A percentile compares a stretch with the other conserved stretches of the same genome.
Conservation (phyloP, 92 coral and sea anemone genomes). For the Palythoa grandis region DNA sequence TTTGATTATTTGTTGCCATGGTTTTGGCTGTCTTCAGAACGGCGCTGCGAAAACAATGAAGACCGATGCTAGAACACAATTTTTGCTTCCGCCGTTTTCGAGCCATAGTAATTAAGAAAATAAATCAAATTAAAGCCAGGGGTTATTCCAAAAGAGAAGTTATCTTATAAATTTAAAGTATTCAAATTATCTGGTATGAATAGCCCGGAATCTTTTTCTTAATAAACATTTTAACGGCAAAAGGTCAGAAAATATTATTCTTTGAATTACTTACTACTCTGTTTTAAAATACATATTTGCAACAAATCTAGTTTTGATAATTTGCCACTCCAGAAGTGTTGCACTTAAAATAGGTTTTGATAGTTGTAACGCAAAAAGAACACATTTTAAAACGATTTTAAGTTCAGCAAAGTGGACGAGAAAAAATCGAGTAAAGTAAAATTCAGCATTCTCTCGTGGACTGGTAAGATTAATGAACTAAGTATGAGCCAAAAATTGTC, state of each 20-base stretch:
- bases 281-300: conserved; percentile 22
- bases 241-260: background rate
- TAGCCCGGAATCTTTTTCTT: background rate
- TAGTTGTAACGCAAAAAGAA: background rate
- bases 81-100: background rate
- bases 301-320: conserved; percentile 30
- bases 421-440: background rate
- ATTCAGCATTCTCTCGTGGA: no score
- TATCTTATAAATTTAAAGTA: background rate
- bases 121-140: background rate
- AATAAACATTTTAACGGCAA: background rate
- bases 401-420: conserved; percentile 25
- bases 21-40: no score
- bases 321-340: conserved; percentile 19
- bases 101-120: background rate
- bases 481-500: background rate
- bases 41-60: no score
- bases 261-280: background rate
- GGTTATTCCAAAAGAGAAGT: background rate
- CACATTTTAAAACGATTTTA: conserved; percentile 11
- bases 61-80: no score
- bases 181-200: background rate
- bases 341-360: conserved; percentile 14
- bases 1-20: no score
- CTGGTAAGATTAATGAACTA: no score